These are phyloP conservation scores for Alca torda DNA, from an alignment of 2,797 vertebrate genomes.

Conservation along the genomic window DNA sequence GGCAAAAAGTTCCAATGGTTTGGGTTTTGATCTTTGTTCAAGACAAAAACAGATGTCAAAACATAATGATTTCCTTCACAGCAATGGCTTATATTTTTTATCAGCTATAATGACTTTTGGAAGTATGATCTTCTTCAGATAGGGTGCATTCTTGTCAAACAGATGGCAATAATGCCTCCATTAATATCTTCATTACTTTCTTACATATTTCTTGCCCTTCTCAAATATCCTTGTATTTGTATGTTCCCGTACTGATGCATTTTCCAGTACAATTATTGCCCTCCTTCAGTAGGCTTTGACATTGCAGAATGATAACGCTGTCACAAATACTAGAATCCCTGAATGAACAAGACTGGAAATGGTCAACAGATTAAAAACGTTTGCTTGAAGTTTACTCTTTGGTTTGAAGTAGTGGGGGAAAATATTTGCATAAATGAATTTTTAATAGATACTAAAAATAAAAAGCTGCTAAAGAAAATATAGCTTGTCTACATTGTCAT, in stretches of 20 bases:
- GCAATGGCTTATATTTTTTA: not conserved
- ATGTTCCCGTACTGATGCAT: not conserved
- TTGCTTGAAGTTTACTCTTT: conserved; percentile 25
- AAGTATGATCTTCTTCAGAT: not conserved
- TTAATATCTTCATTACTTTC: not conserved
- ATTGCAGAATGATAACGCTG: not conserved
- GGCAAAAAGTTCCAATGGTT: not conserved
- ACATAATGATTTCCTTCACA: not conserved
- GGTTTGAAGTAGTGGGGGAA: not conserved
- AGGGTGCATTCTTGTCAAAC: not conserved
- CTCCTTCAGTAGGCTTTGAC: not conserved
- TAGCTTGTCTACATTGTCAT: conserved; percentile 23
- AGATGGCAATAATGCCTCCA: not conserved
- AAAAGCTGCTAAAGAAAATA: conserved; percentile 15
- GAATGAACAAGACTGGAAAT: not conserved
- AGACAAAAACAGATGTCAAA: not conserved
- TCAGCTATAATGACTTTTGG: not conserved
- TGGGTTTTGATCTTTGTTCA: not conserved
- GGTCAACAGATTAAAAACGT: not conserved
- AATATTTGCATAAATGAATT: conserved; percentile 47
- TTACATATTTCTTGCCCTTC: not conserved
- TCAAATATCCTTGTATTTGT: not conserved
- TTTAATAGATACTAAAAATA: conserved; percentile 46
- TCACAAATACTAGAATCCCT: not conserved
- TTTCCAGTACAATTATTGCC: not conserved